Conservation (phyloP, 2,113 vertebrate genomes). For the Callorhinus ursinus region DNA sequence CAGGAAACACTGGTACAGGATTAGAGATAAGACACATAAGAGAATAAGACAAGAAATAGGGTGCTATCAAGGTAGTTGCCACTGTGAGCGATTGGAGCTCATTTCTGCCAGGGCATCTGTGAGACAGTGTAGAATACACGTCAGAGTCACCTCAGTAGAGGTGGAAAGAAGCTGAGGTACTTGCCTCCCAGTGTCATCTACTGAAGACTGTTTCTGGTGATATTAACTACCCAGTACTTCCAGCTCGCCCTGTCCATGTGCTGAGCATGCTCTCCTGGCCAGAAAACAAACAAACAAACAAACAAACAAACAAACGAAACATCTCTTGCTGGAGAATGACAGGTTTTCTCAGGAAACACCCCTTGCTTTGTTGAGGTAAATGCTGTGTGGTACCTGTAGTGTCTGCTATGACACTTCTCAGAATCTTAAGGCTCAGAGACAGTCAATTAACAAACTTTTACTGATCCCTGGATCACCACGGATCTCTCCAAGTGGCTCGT, state of each 20-base stretch:
- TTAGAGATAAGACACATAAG: not conserved
- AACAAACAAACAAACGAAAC: not conserved
- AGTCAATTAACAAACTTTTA: not conserved
- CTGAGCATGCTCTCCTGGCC: not conserved
- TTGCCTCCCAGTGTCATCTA: not conserved
- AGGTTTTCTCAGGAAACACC: not conserved
- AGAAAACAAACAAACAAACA: not conserved
- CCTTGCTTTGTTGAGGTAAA: not conserved
- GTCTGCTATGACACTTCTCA: not conserved
- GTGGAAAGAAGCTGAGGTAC: not conserved
- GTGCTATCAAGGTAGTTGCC: not conserved
- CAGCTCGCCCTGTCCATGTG: not conserved
- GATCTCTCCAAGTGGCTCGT: not conserved
- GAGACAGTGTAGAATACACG: not conserved
- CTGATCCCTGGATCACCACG: not conserved
- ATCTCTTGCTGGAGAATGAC: not conserved
- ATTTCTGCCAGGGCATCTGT: not conserved
- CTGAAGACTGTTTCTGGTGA: not conserved
- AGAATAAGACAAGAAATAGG: not conserved
- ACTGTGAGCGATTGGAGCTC: not conserved
- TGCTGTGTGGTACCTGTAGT: fast-evolving
- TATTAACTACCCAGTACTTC: not conserved
- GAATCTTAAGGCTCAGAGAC: not conserved
- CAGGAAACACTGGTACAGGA: not conserved
- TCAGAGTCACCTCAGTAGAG: not conserved